Evolutionary conservation across 2,797 vertebrate species (phyloP), one percentile per base, ranked within the genome.

Genomic region (Fistularia tabacaria): DNA sequence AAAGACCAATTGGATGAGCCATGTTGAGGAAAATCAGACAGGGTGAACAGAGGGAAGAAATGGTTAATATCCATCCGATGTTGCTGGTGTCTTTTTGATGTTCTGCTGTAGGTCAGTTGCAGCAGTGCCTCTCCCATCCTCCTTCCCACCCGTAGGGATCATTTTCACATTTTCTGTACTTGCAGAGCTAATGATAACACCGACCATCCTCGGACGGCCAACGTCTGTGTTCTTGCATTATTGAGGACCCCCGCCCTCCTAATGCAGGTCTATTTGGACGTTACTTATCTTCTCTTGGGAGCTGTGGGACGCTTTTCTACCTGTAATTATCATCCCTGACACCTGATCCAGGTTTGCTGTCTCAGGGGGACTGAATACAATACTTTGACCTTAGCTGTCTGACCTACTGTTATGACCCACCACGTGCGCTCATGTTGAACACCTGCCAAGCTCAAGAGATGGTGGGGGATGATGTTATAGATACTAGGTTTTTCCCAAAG

Each of bases 211-310:
- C 46, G 62, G 49, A 15, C 9, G 10, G 61, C 54, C 57, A 25
- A 44, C 3, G 13, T 60, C 14, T 39, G 46, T n/a, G n/a, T 10
- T 11, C 56, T 58, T 80, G 57, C 55, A 77, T 79, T 77, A 79
- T 77, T 80, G 52, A 82, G 36, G 46, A 62, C 7, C 39, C 10
- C 15, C 7, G 3, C 36, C 46, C 52, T 15, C 46, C 6, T 41
- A 13, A 52, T 54, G 51, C 25, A 14, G 12, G 0, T 14, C 61
- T 64, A 57, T 59, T 51, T 59, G 44, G 49, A 56, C 42, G 42
- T 52, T 48, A 44, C 12, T 12, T 49, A 13, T 36, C 15, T 36
- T 57, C 46, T 14, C 51, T n/a, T 14, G 13, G 50, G 49, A 59
- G 15, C 47, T 15, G 36, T 40, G 36, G 38, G 36, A 36, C 44